A percentile compares a stretch with the other conserved stretches of the same genome.
phyloP scores from a whole-genome alignment of 2,888 invertebrate species.

The Uloborus plumipes region DNA sequence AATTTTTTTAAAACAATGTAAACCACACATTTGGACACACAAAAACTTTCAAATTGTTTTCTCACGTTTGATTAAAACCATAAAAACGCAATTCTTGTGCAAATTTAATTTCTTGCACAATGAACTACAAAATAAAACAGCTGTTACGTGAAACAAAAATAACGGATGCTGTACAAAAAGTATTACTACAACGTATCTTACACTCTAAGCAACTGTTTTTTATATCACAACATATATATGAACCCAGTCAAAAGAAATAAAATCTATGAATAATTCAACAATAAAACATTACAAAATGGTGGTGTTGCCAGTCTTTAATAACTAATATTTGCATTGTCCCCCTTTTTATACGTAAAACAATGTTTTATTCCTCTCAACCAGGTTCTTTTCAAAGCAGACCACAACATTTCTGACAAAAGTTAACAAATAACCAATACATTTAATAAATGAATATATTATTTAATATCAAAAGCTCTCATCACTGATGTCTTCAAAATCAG shows the following conservation, averaged over 20 bases:
- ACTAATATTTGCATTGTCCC: too few relatives aligned
- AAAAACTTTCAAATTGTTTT: too few relatives aligned
- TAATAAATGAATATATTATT: not conserved
- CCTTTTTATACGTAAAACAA: too few relatives aligned
- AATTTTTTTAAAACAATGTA: too few relatives aligned
- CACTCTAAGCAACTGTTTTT: constrained; percentile 37
- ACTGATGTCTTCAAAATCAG: constrained; percentile 70
- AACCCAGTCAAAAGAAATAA: constrained; percentile 46
- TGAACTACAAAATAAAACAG: too few relatives aligned
- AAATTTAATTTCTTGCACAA: too few relatives aligned
- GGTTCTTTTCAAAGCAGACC: not conserved
- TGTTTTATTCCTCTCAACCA: too few relatives aligned
- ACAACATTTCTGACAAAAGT: not conserved
- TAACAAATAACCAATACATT: not conserved
- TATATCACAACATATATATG: constrained; percentile 55
- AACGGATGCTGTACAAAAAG: constrained; percentile 57
- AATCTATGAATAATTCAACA: constrained; percentile 19
- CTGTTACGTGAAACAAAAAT: not conserved
- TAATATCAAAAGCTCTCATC: constrained; percentile 71
- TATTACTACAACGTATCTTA: constrained; percentile 46
- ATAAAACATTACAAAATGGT: too few relatives aligned
- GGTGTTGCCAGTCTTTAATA: too few relatives aligned
- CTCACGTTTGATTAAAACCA: too few relatives aligned
- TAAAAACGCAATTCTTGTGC: too few relatives aligned
- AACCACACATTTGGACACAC: too few relatives aligned